Evolutionary conservation across 2,797 vertebrate genomes (phyloP).

Genomic region (Takifugu rubripes): DNA sequence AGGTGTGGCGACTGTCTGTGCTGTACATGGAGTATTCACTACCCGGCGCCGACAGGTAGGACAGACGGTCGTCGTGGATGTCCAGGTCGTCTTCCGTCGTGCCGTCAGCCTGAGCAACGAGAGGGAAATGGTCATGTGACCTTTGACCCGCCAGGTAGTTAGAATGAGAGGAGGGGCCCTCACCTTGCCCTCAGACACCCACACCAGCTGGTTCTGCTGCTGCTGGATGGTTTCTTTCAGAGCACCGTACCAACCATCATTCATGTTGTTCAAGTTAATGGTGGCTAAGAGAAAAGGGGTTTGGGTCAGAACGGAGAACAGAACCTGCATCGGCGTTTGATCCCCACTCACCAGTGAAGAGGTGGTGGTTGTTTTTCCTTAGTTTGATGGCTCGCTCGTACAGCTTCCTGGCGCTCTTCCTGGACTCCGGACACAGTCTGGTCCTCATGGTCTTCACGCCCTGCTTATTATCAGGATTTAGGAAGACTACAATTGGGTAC

Average conservation of each 20-base stretch:
- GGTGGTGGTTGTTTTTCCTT: slow-evolving; percentile 98
- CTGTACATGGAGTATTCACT: slow-evolving; percentile 99
- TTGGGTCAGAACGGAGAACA: slow-evolving; percentile 7
- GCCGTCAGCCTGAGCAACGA: slow-evolving; percentile 88
- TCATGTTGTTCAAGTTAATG: slow-evolving; percentile 99
- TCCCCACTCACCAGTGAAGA: slow-evolving; percentile 91
- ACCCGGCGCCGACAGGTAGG: slow-evolving; percentile 97
- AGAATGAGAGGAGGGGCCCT: slow-evolving; percentile 20
- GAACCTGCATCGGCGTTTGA: too few species aligned
- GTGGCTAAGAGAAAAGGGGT: slow-evolving; percentile 77
- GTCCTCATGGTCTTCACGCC: slow-evolving; percentile 98
- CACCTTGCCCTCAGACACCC: slow-evolving; percentile 99
- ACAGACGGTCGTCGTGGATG: slow-evolving; percentile 97
- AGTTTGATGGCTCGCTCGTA: slow-evolving; percentile 97
- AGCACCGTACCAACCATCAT: slow-evolving; percentile 97
- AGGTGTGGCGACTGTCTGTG: slow-evolving; percentile 99
- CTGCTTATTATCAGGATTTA: slow-evolving; percentile 97
- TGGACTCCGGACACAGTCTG: slow-evolving; percentile 92
- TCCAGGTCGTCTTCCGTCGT: slow-evolving; percentile 96
- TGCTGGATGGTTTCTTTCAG: slow-evolving; percentile 95
- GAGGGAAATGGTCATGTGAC: slow-evolving; percentile 18
- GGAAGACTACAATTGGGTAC: slow-evolving; percentile 98
- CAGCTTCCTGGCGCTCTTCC: slow-evolving; percentile 95
- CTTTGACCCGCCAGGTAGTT: background rate
- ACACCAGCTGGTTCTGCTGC: slow-evolving; percentile 97